Evolutionary conservation across 2,888 invertebrate genomes (phyloP), one percentile per base, ranked within the genome.

Genomic region (Molorchus minor): DNA sequence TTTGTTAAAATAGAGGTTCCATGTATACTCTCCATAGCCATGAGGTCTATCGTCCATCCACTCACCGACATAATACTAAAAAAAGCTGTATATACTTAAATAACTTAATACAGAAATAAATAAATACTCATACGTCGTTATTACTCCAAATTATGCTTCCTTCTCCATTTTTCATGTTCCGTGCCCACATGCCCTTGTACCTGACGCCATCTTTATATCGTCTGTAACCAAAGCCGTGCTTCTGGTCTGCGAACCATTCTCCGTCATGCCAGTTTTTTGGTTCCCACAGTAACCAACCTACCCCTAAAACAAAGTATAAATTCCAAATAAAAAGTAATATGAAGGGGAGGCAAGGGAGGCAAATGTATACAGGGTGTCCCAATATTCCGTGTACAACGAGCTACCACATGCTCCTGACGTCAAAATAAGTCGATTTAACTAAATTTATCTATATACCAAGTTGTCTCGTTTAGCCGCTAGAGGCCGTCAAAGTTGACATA

Each of bases 91-190:
- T n/a, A 10, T 52, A 21, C 13, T 15, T 2, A 20, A 15, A 52
- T 38, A 52, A 2, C 25, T 19, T 0, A 41, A 20, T 29, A 1
- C n/a, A 7, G 8, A 40, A 15, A 13, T 43, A 16, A 55, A 5
- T 12, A 25, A 38, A 16, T 10, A 21, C 12, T 36, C 13, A 81
- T 75, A 86, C 85, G 71, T 87, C 86, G 54, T 83, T 83, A 74
- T 87, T 87, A 0, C 83, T 79, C 86, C 86, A 87, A 65, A 84
- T 80, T 84, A 87, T 85, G 16, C 83, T 76, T 29, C 88, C 88
- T 59, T 79, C 77, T n/a, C 88, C 87, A 70, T 85, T 80, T 63
- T 83, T 81, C 13, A 79, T 67, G 51, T 83, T 82, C 47, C 79
- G 71, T 33, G 81, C 76, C 86, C 86, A 87, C 53, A 83, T 74